A percentile compares a stretch with the other conserved stretches of the same genome.
Conservation (phyloP, 2,113 vertebrate species). For the Peromyscus leucopus region DNA sequence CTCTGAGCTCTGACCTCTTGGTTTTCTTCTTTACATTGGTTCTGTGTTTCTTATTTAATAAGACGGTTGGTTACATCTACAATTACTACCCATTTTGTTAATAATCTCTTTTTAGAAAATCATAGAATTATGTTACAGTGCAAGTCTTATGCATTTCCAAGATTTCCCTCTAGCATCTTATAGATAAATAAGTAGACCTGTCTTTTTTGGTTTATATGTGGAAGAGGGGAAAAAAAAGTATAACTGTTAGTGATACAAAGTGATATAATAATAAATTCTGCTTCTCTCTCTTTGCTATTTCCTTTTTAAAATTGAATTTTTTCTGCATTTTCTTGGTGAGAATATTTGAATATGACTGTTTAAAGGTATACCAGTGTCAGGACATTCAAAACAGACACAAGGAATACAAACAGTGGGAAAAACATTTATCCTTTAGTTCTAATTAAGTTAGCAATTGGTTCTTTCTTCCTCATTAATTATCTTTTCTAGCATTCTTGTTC, state of each 20-base stretch:
- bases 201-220: conserved; percentile 49
- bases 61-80: too few species aligned
- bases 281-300: conserved; percentile 27
- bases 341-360: conserved; percentile 6
- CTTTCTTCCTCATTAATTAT: conserved; percentile 27
- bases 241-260: not conserved
- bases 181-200: not conserved
- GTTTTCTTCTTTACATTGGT: too few species aligned
- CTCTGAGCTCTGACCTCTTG: too few species aligned
- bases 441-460: conserved; percentile 30
- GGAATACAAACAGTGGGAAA: not conserved
- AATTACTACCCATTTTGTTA: not conserved
- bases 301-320: conserved; percentile 48
- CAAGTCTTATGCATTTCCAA: conserved; percentile 41
- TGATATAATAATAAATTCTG: not conserved
- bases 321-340: not conserved
- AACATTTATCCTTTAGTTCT: conserved; percentile 23
- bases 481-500: conserved; percentile 31
- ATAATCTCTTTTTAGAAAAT: not conserved
- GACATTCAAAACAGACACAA: conserved; percentile 53
- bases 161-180: conserved; percentile 48
- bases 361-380: not conserved
- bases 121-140: not conserved
- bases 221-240: not conserved
- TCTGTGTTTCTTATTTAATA: too few species aligned